These are phyloP conservation scores for Coreius guichenoti DNA, from an alignment of 2,797 vertebrate species.

Conservation along the genomic window DNA sequence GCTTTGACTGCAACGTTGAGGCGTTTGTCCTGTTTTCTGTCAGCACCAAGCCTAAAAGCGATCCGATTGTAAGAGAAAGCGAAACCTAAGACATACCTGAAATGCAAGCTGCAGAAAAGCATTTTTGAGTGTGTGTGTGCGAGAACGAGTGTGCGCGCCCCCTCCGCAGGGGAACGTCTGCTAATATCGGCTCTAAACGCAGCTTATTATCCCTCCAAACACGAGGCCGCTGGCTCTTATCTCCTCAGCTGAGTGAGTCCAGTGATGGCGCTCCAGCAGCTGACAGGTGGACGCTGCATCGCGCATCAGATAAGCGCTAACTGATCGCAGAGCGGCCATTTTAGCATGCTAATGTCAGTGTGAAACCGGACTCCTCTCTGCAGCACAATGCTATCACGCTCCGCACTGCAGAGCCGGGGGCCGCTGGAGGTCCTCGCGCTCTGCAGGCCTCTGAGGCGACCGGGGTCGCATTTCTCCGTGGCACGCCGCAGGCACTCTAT, in stretches of 20 bases:
- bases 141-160: constrained; percentile 20
- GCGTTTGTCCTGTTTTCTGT: not conserved
- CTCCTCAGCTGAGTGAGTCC: constrained; percentile 50
- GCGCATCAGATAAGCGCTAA: constrained; percentile 76
- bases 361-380: constrained; percentile 71
- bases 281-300: constrained; percentile 75
- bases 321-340: constrained; percentile 72
- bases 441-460: constrained; percentile 38
- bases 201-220: constrained; percentile 80
- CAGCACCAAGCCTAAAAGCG: not conserved
- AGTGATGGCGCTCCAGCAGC: constrained; percentile 52
- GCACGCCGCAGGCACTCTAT: constrained; percentile 58
- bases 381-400: constrained; percentile 72
- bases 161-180: constrained; percentile 72
- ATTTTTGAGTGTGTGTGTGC: not conserved
- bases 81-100: constrained; percentile 4
- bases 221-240: constrained; percentile 66
- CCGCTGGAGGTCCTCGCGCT: constrained; percentile 28
- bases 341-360: constrained; percentile 65
- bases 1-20: not conserved
- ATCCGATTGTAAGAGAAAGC: not conserved
- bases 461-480: constrained; percentile 44
- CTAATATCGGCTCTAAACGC: constrained; percentile 79
- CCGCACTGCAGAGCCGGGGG: constrained; percentile 26
- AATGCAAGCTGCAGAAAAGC: constrained; percentile 22